A percentile compares a stretch with the other conserved stretches of the same genome.
Evolutionary conservation across 2,797 vertebrate species (phyloP).

Genomic region (Acanthurus tractus): DNA sequence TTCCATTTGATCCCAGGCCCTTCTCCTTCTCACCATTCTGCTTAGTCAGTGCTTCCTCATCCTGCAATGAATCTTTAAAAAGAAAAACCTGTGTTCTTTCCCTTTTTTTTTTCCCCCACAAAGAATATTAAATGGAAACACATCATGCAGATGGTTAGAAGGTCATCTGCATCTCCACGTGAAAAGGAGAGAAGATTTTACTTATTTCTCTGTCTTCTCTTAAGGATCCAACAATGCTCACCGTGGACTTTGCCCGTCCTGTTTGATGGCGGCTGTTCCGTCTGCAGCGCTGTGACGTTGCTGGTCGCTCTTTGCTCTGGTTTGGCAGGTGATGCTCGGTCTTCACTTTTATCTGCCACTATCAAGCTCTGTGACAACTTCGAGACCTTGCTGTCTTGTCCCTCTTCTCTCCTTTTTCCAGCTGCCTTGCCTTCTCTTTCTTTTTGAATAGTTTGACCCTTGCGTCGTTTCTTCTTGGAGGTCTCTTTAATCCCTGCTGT

Average conservation of each 20-base stretch:
- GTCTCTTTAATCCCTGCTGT: conserved; percentile 56
- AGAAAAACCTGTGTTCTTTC: conserved; percentile 57
- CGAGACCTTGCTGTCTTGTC: conserved; percentile 34
- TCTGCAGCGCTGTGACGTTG: conserved; percentile 15
- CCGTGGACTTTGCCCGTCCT: conserved; percentile 56
- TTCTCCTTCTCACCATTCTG: conserved; percentile 67
- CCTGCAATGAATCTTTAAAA: conserved; percentile 82
- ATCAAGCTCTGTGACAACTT: conserved; percentile 37
- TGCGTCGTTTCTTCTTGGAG: conserved; percentile 69
- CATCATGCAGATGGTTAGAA: conserved; percentile 49
- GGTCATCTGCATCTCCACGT: conserved; percentile 43
- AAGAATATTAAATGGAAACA: conserved; percentile 63
- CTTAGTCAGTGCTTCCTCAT: conserved; percentile 76
- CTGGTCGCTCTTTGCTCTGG: conserved; percentile 36
- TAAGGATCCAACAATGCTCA: conserved; percentile 60
- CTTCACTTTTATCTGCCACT: conserved; percentile 38
- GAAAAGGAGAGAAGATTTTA: conserved; percentile 5
- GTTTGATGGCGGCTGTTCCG: conserved; percentile 33
- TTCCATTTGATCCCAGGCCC: conserved; percentile 72
- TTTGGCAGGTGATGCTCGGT: conserved; percentile 3
- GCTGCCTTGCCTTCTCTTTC: conserved; percentile 57
- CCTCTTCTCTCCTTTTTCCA: conserved; percentile 32
- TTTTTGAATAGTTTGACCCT: conserved; percentile 60
- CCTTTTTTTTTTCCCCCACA: conserved; percentile 25
- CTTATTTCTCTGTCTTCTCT: conserved; percentile 28